These are phyloP conservation scores for Murina feae DNA, from an alignment of 2,113 vertebrate species.

Conservation along the genomic window DNA sequence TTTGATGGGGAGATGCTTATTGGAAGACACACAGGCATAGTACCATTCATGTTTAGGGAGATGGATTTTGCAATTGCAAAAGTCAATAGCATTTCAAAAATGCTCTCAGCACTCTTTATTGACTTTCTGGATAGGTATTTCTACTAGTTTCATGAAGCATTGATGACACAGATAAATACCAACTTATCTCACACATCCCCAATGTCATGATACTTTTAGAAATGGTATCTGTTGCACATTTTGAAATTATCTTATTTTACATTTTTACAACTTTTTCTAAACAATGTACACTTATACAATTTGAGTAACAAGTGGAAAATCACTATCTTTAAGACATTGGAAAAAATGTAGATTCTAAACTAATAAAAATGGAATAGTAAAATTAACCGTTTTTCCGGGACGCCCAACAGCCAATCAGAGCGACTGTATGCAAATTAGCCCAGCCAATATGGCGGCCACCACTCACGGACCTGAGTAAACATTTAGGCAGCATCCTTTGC, in stretches of 20 bases:
- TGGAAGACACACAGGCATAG: conserved; percentile 54
- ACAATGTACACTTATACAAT: background rate
- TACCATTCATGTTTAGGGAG: conserved; percentile 45
- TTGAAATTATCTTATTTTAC: background rate
- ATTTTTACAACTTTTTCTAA: background rate
- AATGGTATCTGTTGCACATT: background rate
- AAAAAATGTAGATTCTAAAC: background rate
- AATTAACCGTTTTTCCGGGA: too few species aligned
- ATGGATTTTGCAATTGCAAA: conserved; percentile 60
- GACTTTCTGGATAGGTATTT: conserved; percentile 60
- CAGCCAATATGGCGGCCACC: too few species aligned
- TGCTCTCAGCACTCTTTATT: conserved; percentile 58
- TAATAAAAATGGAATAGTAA: too few species aligned
- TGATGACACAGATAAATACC: conserved; percentile 25
- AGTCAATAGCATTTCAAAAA: conserved; percentile 69
- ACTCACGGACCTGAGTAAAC: too few species aligned
- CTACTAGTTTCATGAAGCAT: conserved; percentile 41
- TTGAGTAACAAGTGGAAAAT: background rate
- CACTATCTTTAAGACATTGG: background rate
- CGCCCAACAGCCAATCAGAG: too few species aligned
- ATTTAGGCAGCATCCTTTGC: too few species aligned
- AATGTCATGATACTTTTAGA: background rate
- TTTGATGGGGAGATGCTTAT: conserved; percentile 55
- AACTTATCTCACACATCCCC: background rate
- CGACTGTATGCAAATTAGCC: too few species aligned